Percentiles rank a stretch among this genome's conserved stretches.
Conservation (phyloP, 2,797 vertebrate species). For the Neosilurus mollespiculum region DNA sequence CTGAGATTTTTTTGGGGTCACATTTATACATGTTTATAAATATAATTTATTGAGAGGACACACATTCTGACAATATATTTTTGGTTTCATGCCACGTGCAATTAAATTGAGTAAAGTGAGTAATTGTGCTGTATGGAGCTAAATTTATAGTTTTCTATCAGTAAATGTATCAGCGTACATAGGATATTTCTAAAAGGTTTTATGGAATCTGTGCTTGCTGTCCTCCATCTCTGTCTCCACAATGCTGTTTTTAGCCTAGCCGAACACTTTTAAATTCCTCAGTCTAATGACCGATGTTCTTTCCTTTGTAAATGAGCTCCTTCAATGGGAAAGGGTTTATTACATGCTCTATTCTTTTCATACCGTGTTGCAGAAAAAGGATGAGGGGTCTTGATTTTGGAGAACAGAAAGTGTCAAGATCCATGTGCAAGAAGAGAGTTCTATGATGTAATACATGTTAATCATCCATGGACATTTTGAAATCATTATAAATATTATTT, state of each 20-base stretch:
- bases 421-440: background rate
- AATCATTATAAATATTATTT: background rate
- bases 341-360: constrained; percentile 55
- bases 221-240: constrained; percentile 49
- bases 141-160: background rate
- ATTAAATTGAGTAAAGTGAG: too few relatives aligned
- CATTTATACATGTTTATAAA: background rate
- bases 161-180: background rate
- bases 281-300: constrained; percentile 36
- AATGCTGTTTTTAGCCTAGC: constrained; percentile 52
- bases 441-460: background rate
- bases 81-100: background rate
- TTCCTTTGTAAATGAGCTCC: constrained; percentile 67
- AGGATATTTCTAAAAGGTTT: constrained; percentile 6
- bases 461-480: background rate
- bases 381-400: constrained; percentile 15
- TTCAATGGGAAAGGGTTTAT: constrained; percentile 70
- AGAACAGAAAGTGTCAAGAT: background rate
- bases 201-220: constrained; percentile 10
- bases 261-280: constrained; percentile 41
- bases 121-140: background rate
- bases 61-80: background rate
- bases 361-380: constrained; percentile 32
- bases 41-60: background rate
- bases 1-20: background rate